A percentile compares a stretch with the other conserved stretches of the same genome.
Evolutionary conservation across 1,140 invertebrate genomes (phyloP).

Genomic region (Zaprionus tsacasi): DNA sequence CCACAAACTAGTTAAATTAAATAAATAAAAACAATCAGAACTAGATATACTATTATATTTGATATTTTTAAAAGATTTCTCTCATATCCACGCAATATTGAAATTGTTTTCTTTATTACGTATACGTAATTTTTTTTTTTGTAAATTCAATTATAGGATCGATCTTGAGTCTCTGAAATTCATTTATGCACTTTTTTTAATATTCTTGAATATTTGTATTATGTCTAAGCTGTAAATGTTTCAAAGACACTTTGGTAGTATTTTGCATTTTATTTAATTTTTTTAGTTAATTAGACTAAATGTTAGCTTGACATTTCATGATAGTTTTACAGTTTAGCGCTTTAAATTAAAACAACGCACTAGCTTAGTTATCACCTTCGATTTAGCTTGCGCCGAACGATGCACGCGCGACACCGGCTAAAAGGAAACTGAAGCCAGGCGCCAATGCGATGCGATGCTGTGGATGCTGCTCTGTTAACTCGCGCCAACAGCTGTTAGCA

Average conservation of each 20-base stretch:
- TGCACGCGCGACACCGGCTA: slow-evolving; percentile 68
- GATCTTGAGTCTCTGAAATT: neutral
- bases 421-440: slow-evolving; percentile 66
- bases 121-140: neutral
- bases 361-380: slow-evolving; percentile 5
- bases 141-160: neutral
- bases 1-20: no score
- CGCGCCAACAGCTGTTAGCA: slow-evolving; percentile 4
- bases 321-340: slow-evolving; percentile 12
- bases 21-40: neutral
- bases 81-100: neutral
- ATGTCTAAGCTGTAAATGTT: neutral
- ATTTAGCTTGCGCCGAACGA: slow-evolving; percentile 44
- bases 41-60: neutral
- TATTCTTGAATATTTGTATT: neutral
- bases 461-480: slow-evolving; percentile 42
- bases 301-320: neutral
- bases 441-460: slow-evolving; percentile 16
- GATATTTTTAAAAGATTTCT: neutral
- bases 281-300: neutral
- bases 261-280: neutral
- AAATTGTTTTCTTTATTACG: neutral
- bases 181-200: neutral
- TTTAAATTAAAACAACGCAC: slow-evolving; percentile 11
- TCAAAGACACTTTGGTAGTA: neutral